Evolutionary conservation across 1,140 invertebrate genomes (phyloP), one percentile per base, ranked within the genome.

Genomic region (Drosophila guanche): DNA sequence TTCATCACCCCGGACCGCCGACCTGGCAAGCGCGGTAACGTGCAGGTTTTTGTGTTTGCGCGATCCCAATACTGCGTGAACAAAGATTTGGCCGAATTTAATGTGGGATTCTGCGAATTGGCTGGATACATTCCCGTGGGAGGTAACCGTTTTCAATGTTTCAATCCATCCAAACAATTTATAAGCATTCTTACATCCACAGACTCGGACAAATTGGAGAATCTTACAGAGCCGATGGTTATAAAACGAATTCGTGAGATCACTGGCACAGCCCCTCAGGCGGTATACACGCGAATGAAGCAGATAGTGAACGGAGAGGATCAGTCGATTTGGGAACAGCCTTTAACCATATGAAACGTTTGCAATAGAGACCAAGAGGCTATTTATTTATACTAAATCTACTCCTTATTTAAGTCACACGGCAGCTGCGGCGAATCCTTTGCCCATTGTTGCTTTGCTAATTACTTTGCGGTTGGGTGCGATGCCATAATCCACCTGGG

Each of bases 71-170:
- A 66, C 46, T 89, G 79, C n/a, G 76, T 77, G 0, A 62, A 73
- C 45, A 91, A 91, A 29, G 67, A 89, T 45, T 33, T 75, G 1
- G 59, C 53, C 2, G 67, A 53, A 2, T 86, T 89, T 2, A 91
- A 91, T 72, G 71, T 91, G 29, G 91, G 81, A 14, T 91, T 91
- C 52, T 91, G 90, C 59, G 91, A 91, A 43, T 29, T 91, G 16
- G 68, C 63, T 4, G 91, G 91, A 2, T 91, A 76, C 41, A 69
- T 91, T 37, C 71, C 90, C 0, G 37, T 91, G 2, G 74, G 81
- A 41, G 71, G 90, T 91, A 42, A 79, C 46, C 27, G 2, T 20
- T 29, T 29, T 7, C 27, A 6, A 29, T 29, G 3, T 29, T 29
- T 6, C 3, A 29, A 29, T 29, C 27, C 27, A 29, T 29, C 27